A percentile compares a stretch with the other conserved stretches of the same genome.
phyloP scores from a whole-genome alignment of 2,888 invertebrate genomes.

The Limnephilus auricula region DNA sequence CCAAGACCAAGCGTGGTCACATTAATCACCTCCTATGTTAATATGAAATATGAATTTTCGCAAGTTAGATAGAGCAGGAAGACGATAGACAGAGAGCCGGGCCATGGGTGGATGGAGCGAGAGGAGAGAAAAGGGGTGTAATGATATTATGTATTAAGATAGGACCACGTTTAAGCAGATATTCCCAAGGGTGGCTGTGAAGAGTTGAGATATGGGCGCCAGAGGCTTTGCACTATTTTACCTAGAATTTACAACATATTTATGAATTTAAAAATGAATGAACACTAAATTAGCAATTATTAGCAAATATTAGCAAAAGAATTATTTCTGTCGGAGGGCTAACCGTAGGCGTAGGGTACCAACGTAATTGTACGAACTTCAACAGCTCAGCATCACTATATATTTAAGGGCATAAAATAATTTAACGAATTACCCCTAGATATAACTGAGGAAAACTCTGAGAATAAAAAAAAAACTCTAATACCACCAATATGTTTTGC shows the following conservation, averaged over 20 bases:
- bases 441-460: too few species aligned
- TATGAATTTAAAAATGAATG: too few species aligned
- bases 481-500: too few species aligned
- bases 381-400: too few species aligned
- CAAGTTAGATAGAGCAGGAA: slow-evolving; percentile 13
- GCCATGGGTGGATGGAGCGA: slow-evolving; percentile 17
- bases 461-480: too few species aligned
- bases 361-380: too few species aligned
- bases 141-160: slow-evolving; percentile 56
- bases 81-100: slow-evolving; percentile 23
- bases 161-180: slow-evolving; percentile 56
- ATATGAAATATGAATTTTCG: slow-evolving; percentile 61
- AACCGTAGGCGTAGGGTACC: too few species aligned
- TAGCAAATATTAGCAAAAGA: too few species aligned
- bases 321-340: too few species aligned
- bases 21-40: slow-evolving; percentile 57
- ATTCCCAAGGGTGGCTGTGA: slow-evolving; percentile 49
- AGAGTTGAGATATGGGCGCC: slow-evolving; percentile 47
- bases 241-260: not conserved
- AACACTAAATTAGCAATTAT: too few species aligned
- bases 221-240: not conserved
- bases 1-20: slow-evolving; percentile 25
- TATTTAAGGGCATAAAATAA: too few species aligned
- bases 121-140: slow-evolving; percentile 25
- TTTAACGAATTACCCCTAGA: too few species aligned